Conservation (phyloP, 2,113 vertebrate species). For the Cyprinus carpio region DNA sequence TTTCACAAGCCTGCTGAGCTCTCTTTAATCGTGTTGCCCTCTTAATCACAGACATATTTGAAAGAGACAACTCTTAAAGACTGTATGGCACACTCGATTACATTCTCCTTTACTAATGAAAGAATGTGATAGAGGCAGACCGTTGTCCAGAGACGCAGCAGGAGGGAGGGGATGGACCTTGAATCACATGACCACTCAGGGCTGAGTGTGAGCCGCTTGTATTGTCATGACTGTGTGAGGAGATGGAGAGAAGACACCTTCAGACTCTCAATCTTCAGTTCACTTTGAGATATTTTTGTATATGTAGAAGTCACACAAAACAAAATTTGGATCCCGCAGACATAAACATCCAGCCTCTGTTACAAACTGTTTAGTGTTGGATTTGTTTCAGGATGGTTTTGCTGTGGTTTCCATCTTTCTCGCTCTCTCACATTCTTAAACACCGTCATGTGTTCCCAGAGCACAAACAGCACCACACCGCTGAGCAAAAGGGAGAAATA, state of each 20-base stretch:
- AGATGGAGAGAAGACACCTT: neutral
- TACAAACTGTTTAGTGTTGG: neutral
- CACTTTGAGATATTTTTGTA: slow-evolving; percentile 37
- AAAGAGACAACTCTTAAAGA: slow-evolving; percentile 62
- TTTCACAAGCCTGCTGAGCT: slow-evolving; percentile 55
- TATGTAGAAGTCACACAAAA: slow-evolving; percentile 31
- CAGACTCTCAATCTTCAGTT: slow-evolving; percentile 5
- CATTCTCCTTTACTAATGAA: slow-evolving; percentile 42
- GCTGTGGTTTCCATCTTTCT: slow-evolving; percentile 19
- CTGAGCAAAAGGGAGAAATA: slow-evolving; percentile 35
- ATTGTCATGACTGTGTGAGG: neutral
- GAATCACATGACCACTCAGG: slow-evolving; percentile 22
- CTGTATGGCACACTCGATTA: slow-evolving; percentile 61
- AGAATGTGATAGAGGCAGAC: slow-evolving; percentile 39
- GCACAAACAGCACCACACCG: slow-evolving; percentile 31
- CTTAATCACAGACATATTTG: slow-evolving; percentile 62
- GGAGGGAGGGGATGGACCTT: neutral
- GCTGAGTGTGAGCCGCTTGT: neutral
- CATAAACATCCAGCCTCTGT: slow-evolving; percentile 23
- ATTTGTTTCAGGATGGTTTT: slow-evolving; percentile 32
- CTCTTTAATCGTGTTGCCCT: slow-evolving; percentile 57
- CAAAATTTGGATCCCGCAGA: slow-evolving; percentile 9
- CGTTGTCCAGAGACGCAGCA: slow-evolving; percentile 38
- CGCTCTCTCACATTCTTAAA: neutral
- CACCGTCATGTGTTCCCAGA: slow-evolving; percentile 30